phyloP scores from a whole-genome alignment of 2,113 vertebrate genomes.

The Antechinus flavipes region DNA sequence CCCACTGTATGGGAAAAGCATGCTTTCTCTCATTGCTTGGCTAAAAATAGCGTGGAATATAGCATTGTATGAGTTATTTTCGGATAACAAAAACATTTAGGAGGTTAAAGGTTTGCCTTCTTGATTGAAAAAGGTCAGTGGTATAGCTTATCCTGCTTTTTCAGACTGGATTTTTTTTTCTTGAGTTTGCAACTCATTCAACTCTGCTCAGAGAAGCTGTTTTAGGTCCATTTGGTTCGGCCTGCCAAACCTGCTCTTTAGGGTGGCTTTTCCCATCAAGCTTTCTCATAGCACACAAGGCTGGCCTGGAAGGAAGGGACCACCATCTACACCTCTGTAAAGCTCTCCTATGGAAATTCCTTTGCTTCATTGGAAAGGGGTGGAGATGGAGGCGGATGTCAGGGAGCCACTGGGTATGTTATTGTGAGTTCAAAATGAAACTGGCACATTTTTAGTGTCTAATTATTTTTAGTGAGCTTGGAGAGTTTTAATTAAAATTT shows the following conservation, averaged over 20 bases:
- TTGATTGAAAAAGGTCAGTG: slow-evolving; percentile 84
- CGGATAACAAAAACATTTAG: slow-evolving; percentile 87
- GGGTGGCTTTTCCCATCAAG: slow-evolving; percentile 79
- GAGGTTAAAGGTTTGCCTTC: slow-evolving; percentile 86
- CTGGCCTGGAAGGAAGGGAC: slow-evolving; percentile 82
- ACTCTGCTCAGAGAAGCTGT: slow-evolving; percentile 72
- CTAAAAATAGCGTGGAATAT: slow-evolving; percentile 88
- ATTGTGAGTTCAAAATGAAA: slow-evolving; percentile 87
- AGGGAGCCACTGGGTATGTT: slow-evolving; percentile 66
- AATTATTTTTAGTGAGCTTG: slow-evolving; percentile 89
- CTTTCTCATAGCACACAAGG: slow-evolving; percentile 70
- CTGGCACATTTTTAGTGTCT: slow-evolving; percentile 85
- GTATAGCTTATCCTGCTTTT: slow-evolving; percentile 73
- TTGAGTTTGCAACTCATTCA: slow-evolving; percentile 70
- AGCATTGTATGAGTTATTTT: slow-evolving; percentile 89
- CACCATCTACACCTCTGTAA: slow-evolving; percentile 76
- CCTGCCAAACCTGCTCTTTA: slow-evolving; percentile 66
- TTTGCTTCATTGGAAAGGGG: slow-evolving; percentile 80
- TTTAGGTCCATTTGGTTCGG: slow-evolving; percentile 72
- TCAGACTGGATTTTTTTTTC: slow-evolving; percentile 74
- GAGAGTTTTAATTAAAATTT: slow-evolving; percentile 90
- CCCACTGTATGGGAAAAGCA: slow-evolving; percentile 90
- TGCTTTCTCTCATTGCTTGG: slow-evolving; percentile 86
- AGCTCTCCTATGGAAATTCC: slow-evolving; percentile 81
- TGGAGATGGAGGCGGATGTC: slow-evolving; percentile 74